Percentiles rank a stretch among this genome's conserved stretches.
phyloP scores from a whole-genome alignment of 2,797 vertebrate genomes.

The Paguma larvata region DNA sequence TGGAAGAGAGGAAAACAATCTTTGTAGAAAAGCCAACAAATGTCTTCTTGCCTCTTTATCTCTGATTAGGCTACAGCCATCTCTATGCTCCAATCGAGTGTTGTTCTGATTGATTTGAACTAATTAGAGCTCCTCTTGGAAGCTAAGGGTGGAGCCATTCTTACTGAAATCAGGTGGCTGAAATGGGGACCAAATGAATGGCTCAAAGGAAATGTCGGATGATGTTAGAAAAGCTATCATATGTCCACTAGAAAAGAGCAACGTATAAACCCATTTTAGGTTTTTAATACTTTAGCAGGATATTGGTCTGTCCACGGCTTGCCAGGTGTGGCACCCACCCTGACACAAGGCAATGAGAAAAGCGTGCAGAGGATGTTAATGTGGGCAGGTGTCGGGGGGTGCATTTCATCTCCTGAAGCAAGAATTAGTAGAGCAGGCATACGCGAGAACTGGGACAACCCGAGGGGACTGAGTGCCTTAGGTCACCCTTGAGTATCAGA shows the following conservation, averaged over 20 bases:
- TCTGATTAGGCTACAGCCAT: neutral
- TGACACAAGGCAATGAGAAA: neutral
- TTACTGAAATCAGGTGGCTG: neutral
- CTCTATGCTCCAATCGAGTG: neutral
- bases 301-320: neutral
- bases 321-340: too few species aligned
- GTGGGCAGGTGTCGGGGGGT: neutral
- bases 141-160: neutral
- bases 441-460: neutral
- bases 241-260: neutral
- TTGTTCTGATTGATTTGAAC: neutral
- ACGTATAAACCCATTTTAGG: neutral
- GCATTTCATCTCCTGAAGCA: neutral
- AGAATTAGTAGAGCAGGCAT: neutral
- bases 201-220: neutral
- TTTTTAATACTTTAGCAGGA: neutral
- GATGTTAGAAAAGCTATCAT: neutral
- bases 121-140: neutral
- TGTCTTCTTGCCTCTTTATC: neutral
- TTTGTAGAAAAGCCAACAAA: neutral
- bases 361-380: fast-evolving
- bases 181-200: neutral
- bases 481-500: neutral
- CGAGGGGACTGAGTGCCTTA: neutral
- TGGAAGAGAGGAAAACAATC: neutral